Percentiles rank a stretch among this genome's conserved stretches.
Evolutionary conservation across 2,888 invertebrate species (phyloP).

Genomic region (Clostera curtula): DNA sequence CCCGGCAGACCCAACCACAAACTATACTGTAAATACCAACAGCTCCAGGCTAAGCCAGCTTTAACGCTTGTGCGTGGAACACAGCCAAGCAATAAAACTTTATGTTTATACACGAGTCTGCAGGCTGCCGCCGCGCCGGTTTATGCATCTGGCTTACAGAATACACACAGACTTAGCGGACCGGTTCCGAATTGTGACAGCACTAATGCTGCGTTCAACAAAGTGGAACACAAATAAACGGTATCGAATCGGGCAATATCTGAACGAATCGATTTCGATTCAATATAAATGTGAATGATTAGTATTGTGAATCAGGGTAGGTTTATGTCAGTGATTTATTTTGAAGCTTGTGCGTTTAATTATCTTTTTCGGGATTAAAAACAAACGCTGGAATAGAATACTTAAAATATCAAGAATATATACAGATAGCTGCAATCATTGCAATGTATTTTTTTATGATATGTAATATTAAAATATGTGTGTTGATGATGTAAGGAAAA

Average conservation of each 20-base stretch:
- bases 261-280: too few relatives aligned
- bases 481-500: too few relatives aligned
- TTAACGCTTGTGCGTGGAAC: constrained; percentile 68
- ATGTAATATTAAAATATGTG: too few relatives aligned
- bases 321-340: too few relatives aligned
- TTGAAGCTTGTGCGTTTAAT: too few relatives aligned
- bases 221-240: constrained; percentile 30
- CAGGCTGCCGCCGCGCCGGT: constrained; percentile 52
- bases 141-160: constrained; percentile 43
- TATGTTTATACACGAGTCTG: constrained; percentile 65
- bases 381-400: too few relatives aligned
- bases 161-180: constrained; percentile 24
- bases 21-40: constrained; percentile 56
- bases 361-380: too few relatives aligned
- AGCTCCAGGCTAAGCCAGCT: constrained; percentile 50
- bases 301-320: too few relatives aligned
- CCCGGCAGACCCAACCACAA: constrained; percentile 31
- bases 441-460: too few relatives aligned
- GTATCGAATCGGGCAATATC: constrained; percentile 24
- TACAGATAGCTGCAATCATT: too few relatives aligned
- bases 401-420: too few relatives aligned
- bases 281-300: too few relatives aligned
- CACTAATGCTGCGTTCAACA: constrained; percentile 23
- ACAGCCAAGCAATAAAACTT: constrained; percentile 72
- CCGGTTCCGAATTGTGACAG: constrained; percentile 29